Evolutionary conservation across 2,113 vertebrate genomes (phyloP), one percentile per base, ranked within the genome.

Genomic region (Petrocephalus zakoni): DNA sequence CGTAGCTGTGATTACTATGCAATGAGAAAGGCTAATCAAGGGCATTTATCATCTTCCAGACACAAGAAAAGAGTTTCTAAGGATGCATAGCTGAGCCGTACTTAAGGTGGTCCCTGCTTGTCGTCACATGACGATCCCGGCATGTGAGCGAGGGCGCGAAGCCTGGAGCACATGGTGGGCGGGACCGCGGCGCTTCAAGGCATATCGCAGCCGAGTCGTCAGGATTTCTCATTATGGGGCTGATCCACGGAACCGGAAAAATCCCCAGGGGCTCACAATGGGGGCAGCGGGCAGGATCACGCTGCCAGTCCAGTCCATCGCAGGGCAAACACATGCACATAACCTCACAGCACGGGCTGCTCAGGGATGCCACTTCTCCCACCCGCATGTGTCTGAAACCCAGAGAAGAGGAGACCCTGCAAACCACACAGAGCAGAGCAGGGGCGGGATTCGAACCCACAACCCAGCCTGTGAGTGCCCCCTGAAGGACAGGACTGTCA

Each of bases 1-100:
- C 29, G 5, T 82, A 29, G 61, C 68, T 37, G 34, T 53, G 53
- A 78, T 88, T 78, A 51, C 64, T 34, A 29, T 21, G 51, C 25
- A 53, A 88, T 84, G 42, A 75, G 9, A 87, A 61, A 47, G 46
- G 46, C 61, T 52, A 86, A 89, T 75, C 25, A 49, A 89, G 85
- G 5, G 25, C 84, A 89, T 89, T 89, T 19, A 89, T 89, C 85
- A 89, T 34, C 49, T 42, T 87, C 49, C 29, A 85, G 51, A 34
- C 47, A 86, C 86, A 89, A 58, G 29, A 11, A 49, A 68, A 37
- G 13, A 22, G 53, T 47, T 34, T 56, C 56, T 56, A 22, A 19
- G 75, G 49, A 55, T 34, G 37, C n/a, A 51, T 82, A 53, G 47
- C 1, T 49, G 37, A 21, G 75, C 17, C 64, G 17, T 53, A 82